phyloP scores from a whole-genome alignment of 2,888 invertebrate species.

The Drosophila setosimentum region DNA sequence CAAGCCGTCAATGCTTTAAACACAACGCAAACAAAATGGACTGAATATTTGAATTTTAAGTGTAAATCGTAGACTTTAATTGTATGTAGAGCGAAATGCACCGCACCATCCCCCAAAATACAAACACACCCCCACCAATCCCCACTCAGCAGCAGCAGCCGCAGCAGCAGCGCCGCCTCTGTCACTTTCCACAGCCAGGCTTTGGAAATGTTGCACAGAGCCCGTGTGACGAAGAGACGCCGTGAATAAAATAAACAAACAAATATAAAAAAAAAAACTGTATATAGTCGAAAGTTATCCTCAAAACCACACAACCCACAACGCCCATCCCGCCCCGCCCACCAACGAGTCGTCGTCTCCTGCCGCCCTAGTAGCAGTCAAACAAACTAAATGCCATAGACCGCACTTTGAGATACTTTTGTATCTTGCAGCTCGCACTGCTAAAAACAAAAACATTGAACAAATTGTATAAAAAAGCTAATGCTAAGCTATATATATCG shows the following conservation, averaged over 20 bases:
- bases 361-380: slow-evolving; percentile 54
- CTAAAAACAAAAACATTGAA: slow-evolving; percentile 51
- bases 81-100: slow-evolving; percentile 72
- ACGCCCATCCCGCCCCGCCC: slow-evolving; percentile 12
- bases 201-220: slow-evolving; percentile 65
- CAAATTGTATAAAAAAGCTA: slow-evolving; percentile 74
- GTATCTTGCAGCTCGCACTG: slow-evolving; percentile 48
- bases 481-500: slow-evolving; percentile 55
- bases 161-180: slow-evolving; percentile 41
- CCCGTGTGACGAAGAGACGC: slow-evolving; percentile 30
- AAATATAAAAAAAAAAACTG: slow-evolving; percentile 45
- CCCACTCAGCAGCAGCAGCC: slow-evolving; percentile 3
- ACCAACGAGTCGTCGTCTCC: slow-evolving; percentile 24
- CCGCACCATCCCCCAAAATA: slow-evolving; percentile 7
- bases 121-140: slow-evolving; percentile 21
- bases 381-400: slow-evolving; percentile 48
- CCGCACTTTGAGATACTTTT: slow-evolving; percentile 52
- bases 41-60: slow-evolving; percentile 84
- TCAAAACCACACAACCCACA: slow-evolving; percentile 7
- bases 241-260: slow-evolving; percentile 19
- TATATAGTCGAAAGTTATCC: slow-evolving; percentile 56
- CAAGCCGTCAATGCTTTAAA: slow-evolving; percentile 83
- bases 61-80: slow-evolving; percentile 83
- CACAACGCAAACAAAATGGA: slow-evolving; percentile 84
- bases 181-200: slow-evolving; percentile 74